Percentiles rank a stretch among this genome's conserved stretches.
These are phyloP conservation scores for Sebastes fasciatus DNA, from an alignment of 2,113 vertebrate genomes.

Conservation along the genomic window DNA sequence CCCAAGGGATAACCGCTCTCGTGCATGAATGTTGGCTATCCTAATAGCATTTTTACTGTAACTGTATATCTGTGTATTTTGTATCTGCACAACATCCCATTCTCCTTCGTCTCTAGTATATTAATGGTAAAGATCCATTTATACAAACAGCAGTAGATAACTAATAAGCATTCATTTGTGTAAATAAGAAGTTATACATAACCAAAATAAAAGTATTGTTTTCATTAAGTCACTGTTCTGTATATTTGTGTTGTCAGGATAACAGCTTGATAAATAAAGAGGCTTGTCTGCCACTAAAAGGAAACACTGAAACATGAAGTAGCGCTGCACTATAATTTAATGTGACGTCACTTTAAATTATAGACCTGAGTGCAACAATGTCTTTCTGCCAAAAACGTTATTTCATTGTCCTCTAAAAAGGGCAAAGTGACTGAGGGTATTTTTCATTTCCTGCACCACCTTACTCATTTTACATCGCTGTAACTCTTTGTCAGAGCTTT, in stretches of 20 bases:
- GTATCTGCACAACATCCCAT: constrained; percentile 68
- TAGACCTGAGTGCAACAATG: background rate
- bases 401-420: constrained; percentile 19
- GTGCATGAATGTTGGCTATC: constrained; percentile 79
- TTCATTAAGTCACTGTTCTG: constrained; percentile 51
- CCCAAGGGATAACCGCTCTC: constrained; percentile 61
- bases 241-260: constrained; percentile 17
- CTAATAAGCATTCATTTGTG: constrained; percentile 54
- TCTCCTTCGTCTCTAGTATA: constrained; percentile 30
- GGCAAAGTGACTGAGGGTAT: background rate
- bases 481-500: constrained; percentile 23
- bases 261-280: background rate
- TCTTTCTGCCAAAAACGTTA: constrained; percentile 9
- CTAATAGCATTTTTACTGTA: constrained; percentile 70
- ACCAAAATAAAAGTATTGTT: constrained; percentile 71
- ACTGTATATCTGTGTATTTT: constrained; percentile 71
- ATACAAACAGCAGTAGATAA: constrained; percentile 41
- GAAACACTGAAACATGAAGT: background rate
- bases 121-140: constrained; percentile 44
- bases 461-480: background rate
- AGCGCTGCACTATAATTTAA: background rate
- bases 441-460: background rate
- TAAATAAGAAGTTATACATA: constrained; percentile 65
- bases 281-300: background rate
- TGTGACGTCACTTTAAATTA: background rate